Conservation (phyloP, 2,888 invertebrate species). For the Tipula unca region DNA sequence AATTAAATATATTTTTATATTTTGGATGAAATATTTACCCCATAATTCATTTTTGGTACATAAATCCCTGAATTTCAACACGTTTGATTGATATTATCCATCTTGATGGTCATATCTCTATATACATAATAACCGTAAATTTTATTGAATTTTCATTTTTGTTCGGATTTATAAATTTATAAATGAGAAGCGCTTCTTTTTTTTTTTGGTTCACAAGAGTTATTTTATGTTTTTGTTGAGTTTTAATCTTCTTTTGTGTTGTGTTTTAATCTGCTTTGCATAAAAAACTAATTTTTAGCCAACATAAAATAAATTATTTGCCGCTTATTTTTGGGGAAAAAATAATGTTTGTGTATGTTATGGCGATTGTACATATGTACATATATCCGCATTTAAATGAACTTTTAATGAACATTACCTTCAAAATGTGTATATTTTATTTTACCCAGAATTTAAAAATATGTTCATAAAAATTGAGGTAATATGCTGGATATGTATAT, state of each 20-base stretch:
- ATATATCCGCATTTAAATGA: background rate
- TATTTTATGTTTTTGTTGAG: background rate
- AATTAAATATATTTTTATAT: too few species aligned
- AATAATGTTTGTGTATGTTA: background rate
- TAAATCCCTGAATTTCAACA: background rate
- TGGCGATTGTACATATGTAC: too few species aligned
- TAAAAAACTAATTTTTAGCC: background rate
- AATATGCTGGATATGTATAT: background rate
- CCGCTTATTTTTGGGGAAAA: background rate
- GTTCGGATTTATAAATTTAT: background rate
- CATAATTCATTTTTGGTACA: background rate
- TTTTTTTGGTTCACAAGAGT: background rate
- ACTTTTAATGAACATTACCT: background rate
- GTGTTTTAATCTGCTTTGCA: background rate
- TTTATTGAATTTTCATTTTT: background rate
- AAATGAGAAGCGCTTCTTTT: background rate
- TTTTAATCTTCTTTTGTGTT: background rate
- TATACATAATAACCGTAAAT: background rate
- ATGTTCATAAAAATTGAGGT: background rate
- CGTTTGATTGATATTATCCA: background rate
- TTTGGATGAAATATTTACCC: background rate
- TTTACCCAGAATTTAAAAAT: background rate
- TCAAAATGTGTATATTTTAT: background rate
- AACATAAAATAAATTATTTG: background rate
- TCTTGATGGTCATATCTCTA: background rate